Evolutionary conservation across 1,140 invertebrate species (phyloP), one percentile per base, ranked within the genome.

Genomic region (Pygmarrhopalites habei): DNA sequence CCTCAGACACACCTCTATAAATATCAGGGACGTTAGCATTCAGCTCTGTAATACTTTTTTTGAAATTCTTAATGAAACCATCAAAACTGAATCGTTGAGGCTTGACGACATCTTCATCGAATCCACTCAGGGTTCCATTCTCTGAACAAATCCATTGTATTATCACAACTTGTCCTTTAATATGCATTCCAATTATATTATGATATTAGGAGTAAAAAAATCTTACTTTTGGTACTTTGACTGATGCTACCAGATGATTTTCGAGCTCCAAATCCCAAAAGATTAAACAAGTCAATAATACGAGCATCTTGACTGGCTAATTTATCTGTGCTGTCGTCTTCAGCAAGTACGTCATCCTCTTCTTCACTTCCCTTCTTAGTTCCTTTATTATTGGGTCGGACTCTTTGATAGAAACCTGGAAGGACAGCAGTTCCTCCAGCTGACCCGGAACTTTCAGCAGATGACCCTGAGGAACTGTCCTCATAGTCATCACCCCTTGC

Each of bases 1-100:
- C 63, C 19, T 65, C 63, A n/a, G 25, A 17, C 2, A 57, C 63
- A 21, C 63, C 63, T 32, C 57, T 7, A 35, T 39, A 65, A 25
- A 60, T 51, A 26, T 60, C 59, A 5, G 57, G 57, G 12, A 53
- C 23, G 21, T 15, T 43, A 21, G 41, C 51, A 2, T 49, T 19
- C 30, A 43, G 25, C 23, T 53, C 58, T 14, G 17, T 55, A 3
- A 47, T 10, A 29, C 56, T 44, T 15, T 59, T 43, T 19, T 21
- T 43, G 21, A 59, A 43, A 60, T 52, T 44, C 17, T 52, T 32
- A 10, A 32, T 30, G 14, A 56, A 29, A 4, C n/a, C 35, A 5
- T 52, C 58, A 3, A 52, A 32, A 32, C 35, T 60, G 47, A 56
- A 56, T 21, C 26, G 3, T 52, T 60, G 44, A 2, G 19, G 29